A percentile compares a stretch with the other conserved stretches of the same genome.
These are phyloP conservation scores for Andrena camellia DNA, from an alignment of 2,888 invertebrate species.

Conservation along the genomic window DNA sequence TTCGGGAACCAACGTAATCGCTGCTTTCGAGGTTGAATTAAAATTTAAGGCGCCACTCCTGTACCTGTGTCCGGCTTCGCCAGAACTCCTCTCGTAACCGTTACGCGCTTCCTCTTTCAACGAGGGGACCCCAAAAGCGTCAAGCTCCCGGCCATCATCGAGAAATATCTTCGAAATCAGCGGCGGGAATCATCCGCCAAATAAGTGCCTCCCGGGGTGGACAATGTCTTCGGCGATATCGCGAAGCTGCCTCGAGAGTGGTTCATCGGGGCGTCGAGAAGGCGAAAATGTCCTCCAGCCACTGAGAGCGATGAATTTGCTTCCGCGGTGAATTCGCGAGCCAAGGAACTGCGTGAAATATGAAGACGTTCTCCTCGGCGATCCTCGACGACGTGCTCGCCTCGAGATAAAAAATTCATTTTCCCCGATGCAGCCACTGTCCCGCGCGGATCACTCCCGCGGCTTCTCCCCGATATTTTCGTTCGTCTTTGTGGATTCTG, in stretches of 20 bases:
- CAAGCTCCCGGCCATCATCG: neutral
- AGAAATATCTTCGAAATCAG: constrained; percentile 21
- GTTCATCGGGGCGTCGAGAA: neutral
- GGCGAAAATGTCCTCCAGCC: constrained; percentile 18
- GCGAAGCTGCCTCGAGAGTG: neutral
- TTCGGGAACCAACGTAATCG: constrained; percentile 32
- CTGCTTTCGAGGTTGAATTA: constrained; percentile 21
- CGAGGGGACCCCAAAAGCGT: neutral
- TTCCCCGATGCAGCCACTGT: constrained; percentile 1
- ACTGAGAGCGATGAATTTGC: constrained; percentile 2
- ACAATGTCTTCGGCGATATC: constrained; percentile 26
- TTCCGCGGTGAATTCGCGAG: neutral
- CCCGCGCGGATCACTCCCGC: constrained; percentile 17
- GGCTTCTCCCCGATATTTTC: constrained; percentile 59
- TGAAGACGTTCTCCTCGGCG: neutral
- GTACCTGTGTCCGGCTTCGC: constrained; percentile 12
- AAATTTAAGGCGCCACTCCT: constrained; percentile 38
- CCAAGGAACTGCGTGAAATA: neutral
- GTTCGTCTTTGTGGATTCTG: constrained; percentile 60
- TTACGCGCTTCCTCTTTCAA: constrained; percentile 13
- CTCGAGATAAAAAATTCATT: constrained; percentile 46
- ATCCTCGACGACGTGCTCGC: neutral
- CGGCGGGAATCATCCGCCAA: neutral
- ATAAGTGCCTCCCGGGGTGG: constrained; percentile 23
- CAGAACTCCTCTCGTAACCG: neutral